Evolutionary conservation across 2,797 vertebrate species (phyloP).

Genomic region (Tokudaia muenninki): DNA sequence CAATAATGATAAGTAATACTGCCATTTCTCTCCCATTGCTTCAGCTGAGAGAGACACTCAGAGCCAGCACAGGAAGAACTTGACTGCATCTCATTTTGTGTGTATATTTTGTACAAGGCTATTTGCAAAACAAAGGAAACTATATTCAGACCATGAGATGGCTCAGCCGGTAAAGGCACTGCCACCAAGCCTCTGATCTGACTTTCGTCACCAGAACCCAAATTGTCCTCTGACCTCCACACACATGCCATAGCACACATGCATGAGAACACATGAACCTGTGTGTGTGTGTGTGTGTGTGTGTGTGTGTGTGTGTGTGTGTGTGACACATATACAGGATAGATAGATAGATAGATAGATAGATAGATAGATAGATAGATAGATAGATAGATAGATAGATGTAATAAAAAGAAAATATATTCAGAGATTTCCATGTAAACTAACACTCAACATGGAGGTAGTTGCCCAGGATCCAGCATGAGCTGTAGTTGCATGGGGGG

Average conservation of each 20-base stretch:
- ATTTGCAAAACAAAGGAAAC: conserved; percentile 46
- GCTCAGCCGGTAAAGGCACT: background rate
- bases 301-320: background rate
- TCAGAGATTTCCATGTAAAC: conserved; percentile 22
- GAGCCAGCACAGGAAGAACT: conserved; percentile 35
- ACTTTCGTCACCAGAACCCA: background rate
- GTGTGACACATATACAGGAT: no score
- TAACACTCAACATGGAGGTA: background rate
- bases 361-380: background rate
- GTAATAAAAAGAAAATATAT: no score
- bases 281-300: background rate
- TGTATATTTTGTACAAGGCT: background rate
- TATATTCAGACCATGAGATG: background rate
- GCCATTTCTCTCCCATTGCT: conserved; percentile 64
- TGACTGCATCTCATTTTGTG: conserved; percentile 48
- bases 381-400: no score
- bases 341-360: background rate
- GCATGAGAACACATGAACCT: background rate
- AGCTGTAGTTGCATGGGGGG: background rate
- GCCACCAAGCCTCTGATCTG: background rate
- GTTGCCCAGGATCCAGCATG: background rate
- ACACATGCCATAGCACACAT: background rate
- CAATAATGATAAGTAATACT: conserved; percentile 80
- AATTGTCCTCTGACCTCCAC: background rate
- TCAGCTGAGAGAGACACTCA: conserved; percentile 62